phyloP scores from a whole-genome alignment of 2,888 invertebrate genomes.

The Cremastinae sp. region DNA sequence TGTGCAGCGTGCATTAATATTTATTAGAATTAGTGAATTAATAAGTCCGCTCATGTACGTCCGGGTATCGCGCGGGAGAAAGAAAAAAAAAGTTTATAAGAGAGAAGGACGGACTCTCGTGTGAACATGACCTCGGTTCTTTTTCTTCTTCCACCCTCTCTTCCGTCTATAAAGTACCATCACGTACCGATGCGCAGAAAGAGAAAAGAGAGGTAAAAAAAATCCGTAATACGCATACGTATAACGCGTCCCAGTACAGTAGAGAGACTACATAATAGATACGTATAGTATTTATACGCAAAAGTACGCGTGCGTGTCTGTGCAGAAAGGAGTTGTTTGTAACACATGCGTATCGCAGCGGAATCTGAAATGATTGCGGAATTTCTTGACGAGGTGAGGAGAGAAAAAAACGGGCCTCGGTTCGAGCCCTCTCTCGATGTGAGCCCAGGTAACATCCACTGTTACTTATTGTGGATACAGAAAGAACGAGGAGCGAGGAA shows the following conservation, averaged over 20 bases:
- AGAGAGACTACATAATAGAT: slow-evolving; percentile 24
- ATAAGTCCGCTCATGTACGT: slow-evolving; percentile 59
- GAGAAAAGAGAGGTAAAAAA: slow-evolving; percentile 41
- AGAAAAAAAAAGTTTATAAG: neutral
- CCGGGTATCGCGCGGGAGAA: slow-evolving; percentile 33
- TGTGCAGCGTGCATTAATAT: slow-evolving; percentile 70
- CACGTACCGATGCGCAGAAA: slow-evolving; percentile 55
- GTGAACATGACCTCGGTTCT: slow-evolving; percentile 76
- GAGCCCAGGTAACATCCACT: slow-evolving; percentile 56
- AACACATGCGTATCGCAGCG: slow-evolving; percentile 59
- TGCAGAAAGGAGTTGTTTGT: slow-evolving; percentile 39
- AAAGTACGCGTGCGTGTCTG: slow-evolving; percentile 14
- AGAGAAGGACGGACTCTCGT: slow-evolving; percentile 69
- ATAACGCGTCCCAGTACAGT: slow-evolving; percentile 16
- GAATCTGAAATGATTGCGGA: slow-evolving; percentile 70
- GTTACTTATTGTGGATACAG: slow-evolving; percentile 46
- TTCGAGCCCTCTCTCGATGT: slow-evolving; percentile 14
- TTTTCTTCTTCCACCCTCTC: slow-evolving; percentile 45
- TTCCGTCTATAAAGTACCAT: slow-evolving; percentile 53
- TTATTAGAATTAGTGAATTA: slow-evolving; percentile 73
- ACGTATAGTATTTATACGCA: neutral
- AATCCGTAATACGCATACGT: slow-evolving; percentile 49
- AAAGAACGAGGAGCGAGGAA: slow-evolving; percentile 50
- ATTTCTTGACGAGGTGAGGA: slow-evolving; percentile 64
- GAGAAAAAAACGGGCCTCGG: slow-evolving; percentile 35